A percentile compares a stretch with the other conserved stretches of the same genome.
Conservation (phyloP, 2,888 invertebrate species). For the Caenorhabditis uteleia region DNA sequence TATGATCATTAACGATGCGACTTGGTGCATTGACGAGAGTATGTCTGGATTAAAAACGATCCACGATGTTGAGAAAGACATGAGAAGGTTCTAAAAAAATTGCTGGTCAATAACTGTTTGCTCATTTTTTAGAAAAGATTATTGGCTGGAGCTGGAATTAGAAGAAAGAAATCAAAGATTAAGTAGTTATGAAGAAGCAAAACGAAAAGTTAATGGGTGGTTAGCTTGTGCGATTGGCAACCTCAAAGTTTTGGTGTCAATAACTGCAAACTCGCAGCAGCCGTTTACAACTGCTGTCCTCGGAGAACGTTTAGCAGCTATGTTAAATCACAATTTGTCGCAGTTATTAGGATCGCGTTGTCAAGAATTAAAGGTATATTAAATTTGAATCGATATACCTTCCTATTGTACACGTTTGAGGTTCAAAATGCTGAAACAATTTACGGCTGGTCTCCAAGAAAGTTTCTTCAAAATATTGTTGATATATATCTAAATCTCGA, state of each 20-base stretch:
- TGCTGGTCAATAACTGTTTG: constrained; percentile 62
- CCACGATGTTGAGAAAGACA: constrained; percentile 82
- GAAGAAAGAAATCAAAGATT: constrained; percentile 54
- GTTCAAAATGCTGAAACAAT: constrained; percentile 81
- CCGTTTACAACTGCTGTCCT: constrained; percentile 88
- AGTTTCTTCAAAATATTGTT: constrained; percentile 87
- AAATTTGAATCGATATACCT: constrained; percentile 65
- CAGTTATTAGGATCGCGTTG: constrained; percentile 79
- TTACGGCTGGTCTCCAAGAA: constrained; percentile 95
- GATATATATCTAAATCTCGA: constrained; percentile 96
- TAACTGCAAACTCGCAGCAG: constrained; percentile 87
- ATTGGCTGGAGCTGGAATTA: constrained; percentile 55
- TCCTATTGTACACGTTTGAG: constrained; percentile 70
- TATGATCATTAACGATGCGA: constrained; percentile 94
- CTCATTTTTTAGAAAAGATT: constrained; percentile 4
- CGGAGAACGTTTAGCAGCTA: constrained; percentile 90
- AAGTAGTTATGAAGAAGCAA: constrained; percentile 64
- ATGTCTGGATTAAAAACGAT: constrained; percentile 81
- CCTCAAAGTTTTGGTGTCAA: constrained; percentile 95
- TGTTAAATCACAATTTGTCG: constrained; percentile 96
- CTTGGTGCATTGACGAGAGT: constrained; percentile 92
- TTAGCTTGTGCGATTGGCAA: constrained; percentile 80
- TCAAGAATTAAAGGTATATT: constrained; percentile 58
- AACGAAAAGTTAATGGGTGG: constrained; percentile 69
- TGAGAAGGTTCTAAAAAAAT: constrained; percentile 78